Evolutionary conservation across 2,113 vertebrate species (phyloP).

Genomic region (Ramphastos sulfuratus): DNA sequence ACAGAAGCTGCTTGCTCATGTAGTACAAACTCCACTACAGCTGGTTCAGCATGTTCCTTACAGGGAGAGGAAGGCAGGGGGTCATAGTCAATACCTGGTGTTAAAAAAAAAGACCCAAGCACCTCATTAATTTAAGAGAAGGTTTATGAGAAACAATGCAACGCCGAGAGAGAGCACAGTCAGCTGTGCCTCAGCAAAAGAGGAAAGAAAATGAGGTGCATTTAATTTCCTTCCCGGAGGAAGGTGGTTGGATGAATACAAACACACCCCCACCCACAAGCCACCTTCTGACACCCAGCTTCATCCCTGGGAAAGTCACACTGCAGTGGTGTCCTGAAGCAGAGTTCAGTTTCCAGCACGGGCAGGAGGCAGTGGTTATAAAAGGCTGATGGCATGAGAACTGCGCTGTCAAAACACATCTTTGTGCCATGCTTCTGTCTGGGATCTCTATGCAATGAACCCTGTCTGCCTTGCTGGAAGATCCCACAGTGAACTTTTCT

Average conservation of each 20-base stretch:
- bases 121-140: constrained; percentile 22
- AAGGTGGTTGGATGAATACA: not conserved
- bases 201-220: not conserved
- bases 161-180: not conserved
- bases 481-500: not conserved
- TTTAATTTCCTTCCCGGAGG: not conserved
- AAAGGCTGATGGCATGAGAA: not conserved
- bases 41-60: not conserved
- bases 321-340: not conserved
- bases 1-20: constrained; percentile 4
- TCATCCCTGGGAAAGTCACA: not conserved
- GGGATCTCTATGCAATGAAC: not conserved
- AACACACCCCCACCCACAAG: not conserved
- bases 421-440: not conserved
- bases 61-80: not conserved
- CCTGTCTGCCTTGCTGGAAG: not conserved
- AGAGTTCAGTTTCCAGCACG: not conserved
- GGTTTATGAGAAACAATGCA: not conserved
- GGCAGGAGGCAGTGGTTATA: not conserved
- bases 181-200: not conserved
- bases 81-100: not conserved
- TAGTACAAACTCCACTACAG: constrained; percentile 19
- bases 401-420: constrained; percentile 1
- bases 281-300: constrained; percentile 2
- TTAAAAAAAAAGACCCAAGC: not conserved